phyloP scores from a whole-genome alignment of 2,113 vertebrate genomes.

The Alligator sinensis region DNA sequence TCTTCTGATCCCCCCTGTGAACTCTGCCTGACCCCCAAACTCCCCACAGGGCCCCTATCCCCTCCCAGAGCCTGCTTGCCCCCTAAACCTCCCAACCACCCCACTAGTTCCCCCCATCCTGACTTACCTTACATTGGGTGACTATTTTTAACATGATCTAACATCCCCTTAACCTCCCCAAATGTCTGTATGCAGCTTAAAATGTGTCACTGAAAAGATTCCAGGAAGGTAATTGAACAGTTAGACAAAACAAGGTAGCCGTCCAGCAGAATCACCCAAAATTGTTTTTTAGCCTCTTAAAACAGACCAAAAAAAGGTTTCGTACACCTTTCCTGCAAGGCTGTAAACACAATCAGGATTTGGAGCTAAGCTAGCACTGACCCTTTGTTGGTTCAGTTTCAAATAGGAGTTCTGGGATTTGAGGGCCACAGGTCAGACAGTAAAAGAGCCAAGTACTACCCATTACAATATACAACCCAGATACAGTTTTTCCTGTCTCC shows the following conservation, averaged over 20 bases:
- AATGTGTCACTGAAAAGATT: not conserved
- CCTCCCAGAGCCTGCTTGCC: not conserved
- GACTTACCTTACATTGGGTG: no score
- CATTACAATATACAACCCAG: not conserved
- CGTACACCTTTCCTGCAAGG: fast-evolving
- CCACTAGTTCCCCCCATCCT: no score
- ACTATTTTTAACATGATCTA: no score
- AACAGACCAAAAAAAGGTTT: not conserved
- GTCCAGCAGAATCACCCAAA: not conserved
- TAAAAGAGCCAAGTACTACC: not conserved
- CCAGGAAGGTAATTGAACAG: fast-evolving
- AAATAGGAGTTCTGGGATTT: not conserved
- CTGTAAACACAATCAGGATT: not conserved
- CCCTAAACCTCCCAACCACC: no score
- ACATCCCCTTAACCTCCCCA: no score
- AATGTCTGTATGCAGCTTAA: no score
- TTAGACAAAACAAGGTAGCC: not conserved
- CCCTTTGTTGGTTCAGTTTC: not conserved
- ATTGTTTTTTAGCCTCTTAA: not conserved
- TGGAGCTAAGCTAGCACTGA: not conserved
- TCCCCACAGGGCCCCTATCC: not conserved
- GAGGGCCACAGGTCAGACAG: not conserved
- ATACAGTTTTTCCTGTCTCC: not conserved
- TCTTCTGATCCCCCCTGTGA: no score
- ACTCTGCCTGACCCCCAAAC: no score